Evolutionary conservation across 2,797 vertebrate species (phyloP).

Genomic region (Catamblyrhynchus diadema): DNA sequence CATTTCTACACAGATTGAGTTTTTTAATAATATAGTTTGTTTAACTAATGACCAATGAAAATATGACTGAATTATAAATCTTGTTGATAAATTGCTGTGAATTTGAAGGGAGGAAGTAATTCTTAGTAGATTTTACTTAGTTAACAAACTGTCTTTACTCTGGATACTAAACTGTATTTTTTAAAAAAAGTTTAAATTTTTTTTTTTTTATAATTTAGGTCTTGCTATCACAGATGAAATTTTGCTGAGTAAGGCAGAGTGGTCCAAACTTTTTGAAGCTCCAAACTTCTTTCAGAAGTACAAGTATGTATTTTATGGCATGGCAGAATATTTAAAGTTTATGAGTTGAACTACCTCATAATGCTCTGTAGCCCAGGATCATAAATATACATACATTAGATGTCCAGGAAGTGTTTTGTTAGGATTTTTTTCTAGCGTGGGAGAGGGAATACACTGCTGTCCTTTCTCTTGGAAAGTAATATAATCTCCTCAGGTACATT

Average conservation of each 20-base stretch:
- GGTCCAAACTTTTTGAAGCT: conserved; percentile 94
- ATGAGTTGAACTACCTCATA: conserved; percentile 46
- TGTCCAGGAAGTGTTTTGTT: background rate
- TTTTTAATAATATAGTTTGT: background rate
- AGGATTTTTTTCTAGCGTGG: background rate
- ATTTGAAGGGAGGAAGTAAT: background rate
- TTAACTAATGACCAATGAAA: background rate
- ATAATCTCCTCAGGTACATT: background rate
- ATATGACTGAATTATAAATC: background rate
- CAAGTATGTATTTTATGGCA: conserved; percentile 92
- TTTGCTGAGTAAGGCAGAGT: conserved; percentile 88
- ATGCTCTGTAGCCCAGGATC: conserved; percentile 14
- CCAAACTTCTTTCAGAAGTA: conserved; percentile 95
- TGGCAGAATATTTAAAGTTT: conserved; percentile 74
- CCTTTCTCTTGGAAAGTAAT: background rate
- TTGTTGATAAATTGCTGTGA: background rate
- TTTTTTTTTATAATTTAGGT: conserved; percentile 79
- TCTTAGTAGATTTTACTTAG: background rate
- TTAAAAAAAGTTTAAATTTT: conserved; percentile 52
- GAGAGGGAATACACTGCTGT: background rate
- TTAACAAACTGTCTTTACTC: conserved; percentile 9
- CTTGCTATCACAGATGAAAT: conserved; percentile 90
- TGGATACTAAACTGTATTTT: background rate
- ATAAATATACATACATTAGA: background rate
- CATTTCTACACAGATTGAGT: background rate